phyloP scores from a whole-genome alignment of 2,113 vertebrate genomes.

The Rynchops niger region DNA sequence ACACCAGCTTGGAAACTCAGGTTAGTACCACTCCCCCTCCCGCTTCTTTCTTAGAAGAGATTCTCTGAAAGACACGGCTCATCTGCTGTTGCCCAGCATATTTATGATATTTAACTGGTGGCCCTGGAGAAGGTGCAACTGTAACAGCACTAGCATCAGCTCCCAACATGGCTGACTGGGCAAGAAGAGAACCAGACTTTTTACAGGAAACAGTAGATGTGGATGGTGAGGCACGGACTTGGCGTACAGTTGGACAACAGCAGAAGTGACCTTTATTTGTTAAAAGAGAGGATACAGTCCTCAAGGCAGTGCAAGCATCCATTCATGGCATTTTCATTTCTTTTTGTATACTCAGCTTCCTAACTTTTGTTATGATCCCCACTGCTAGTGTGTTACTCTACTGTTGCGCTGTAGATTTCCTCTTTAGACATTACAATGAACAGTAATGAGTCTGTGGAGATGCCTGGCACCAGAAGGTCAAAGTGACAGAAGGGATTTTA shows the following conservation, averaged over 20 bases:
- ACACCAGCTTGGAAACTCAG: slow-evolving; percentile 61
- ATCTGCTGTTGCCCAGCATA: not conserved
- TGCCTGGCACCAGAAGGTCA: slow-evolving; percentile 49
- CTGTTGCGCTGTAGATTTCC: not conserved
- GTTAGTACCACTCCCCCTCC: slow-evolving; percentile 25
- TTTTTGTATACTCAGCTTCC: not conserved
- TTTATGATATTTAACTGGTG: not conserved
- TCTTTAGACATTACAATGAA: not conserved
- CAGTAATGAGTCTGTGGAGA: not conserved
- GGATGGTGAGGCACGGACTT: not conserved
- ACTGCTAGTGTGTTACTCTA: not conserved
- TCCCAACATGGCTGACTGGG: not conserved
- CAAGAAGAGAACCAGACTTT: not conserved
- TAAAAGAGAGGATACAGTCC: not conserved
- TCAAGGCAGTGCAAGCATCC: not conserved
- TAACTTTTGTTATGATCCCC: not conserved
- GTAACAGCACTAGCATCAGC: not conserved
- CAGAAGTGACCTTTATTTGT: not conserved
- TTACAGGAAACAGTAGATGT: not conserved
- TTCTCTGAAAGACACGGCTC: not conserved
- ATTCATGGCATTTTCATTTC: not conserved
- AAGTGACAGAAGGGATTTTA: slow-evolving; percentile 45
- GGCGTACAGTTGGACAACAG: fast-evolving
- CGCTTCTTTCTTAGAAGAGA: not conserved
- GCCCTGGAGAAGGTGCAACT: not conserved